Conservation (phyloP, 2,888 invertebrate species). For the Doris montereyensis region DNA sequence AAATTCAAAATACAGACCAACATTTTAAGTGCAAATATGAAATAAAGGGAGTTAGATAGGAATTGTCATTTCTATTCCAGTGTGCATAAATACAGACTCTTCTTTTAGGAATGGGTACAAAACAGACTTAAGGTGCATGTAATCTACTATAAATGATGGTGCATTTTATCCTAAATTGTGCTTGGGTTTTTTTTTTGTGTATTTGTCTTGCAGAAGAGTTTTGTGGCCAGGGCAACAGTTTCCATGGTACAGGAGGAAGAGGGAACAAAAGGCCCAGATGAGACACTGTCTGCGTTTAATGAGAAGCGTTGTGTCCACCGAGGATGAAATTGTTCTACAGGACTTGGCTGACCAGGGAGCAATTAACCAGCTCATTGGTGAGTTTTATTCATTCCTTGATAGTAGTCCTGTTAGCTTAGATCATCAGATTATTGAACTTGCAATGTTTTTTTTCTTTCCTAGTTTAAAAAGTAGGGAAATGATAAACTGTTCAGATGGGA, state of each 20-base stretch:
- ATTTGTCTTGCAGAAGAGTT: slow-evolving; percentile 62
- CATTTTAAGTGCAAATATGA: too few relatives aligned
- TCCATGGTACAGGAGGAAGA: slow-evolving; percentile 71
- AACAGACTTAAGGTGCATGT: not conserved
- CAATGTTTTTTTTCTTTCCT: too few relatives aligned
- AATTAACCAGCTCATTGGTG: slow-evolving; percentile 69
- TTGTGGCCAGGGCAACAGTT: slow-evolving; percentile 72
- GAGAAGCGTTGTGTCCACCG: slow-evolving; percentile 70
- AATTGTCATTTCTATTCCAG: too few relatives aligned
- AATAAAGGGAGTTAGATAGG: too few relatives aligned
- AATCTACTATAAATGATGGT: not conserved
- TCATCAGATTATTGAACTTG: not conserved
- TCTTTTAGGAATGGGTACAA: too few relatives aligned
- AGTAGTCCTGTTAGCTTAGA: not conserved
- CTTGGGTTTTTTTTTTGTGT: not conserved
- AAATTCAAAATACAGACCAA: too few relatives aligned
- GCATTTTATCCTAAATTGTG: slow-evolving; percentile 6
- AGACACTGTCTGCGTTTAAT: slow-evolving; percentile 69
- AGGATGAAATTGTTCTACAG: slow-evolving; percentile 66
- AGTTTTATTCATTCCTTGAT: too few relatives aligned
- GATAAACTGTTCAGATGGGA: too few relatives aligned
- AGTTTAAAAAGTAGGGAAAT: too few relatives aligned
- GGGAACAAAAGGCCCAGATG: slow-evolving; percentile 73
- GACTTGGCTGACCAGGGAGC: slow-evolving; percentile 72
- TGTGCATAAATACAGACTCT: too few relatives aligned